phyloP scores from a whole-genome alignment of 2,888 invertebrate species.

The Pegoplata infirma region DNA sequence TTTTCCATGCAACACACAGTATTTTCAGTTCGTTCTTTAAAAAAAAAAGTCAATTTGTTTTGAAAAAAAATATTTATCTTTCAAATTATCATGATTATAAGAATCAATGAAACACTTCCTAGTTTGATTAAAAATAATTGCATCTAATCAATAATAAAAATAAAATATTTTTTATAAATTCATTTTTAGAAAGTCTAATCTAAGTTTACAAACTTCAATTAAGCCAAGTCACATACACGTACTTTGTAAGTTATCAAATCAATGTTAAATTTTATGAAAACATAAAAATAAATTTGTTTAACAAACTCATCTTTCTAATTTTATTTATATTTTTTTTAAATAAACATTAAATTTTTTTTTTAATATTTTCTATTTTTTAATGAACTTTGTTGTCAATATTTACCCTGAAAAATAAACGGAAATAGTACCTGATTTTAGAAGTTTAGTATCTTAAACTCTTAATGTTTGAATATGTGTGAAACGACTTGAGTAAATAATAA shows the following conservation, averaged over 20 bases:
- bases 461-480: background rate
- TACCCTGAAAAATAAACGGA: conserved; percentile 55
- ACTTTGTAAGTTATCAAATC: conserved; percentile 19
- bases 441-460: background rate
- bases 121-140: conserved; percentile 47
- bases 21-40: conserved; percentile 7
- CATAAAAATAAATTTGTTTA: background rate
- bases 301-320: background rate
- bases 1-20: background rate
- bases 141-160: conserved; percentile 23
- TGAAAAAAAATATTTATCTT: conserved; percentile 40
- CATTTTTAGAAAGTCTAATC: conserved; percentile 44
- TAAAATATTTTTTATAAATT: background rate
- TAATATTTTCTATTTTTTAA: background rate
- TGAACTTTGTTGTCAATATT: conserved; percentile 15
- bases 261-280: conserved; percentile 11
- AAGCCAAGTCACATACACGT: conserved; percentile 27
- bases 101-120: conserved; percentile 50
- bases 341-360: background rate
- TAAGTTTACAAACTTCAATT: conserved; percentile 25
- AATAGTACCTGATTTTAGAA: background rate
- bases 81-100: conserved; percentile 31
- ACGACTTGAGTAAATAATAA: too few species aligned
- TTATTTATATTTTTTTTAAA: background rate
- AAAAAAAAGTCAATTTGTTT: conserved; percentile 24